These are phyloP conservation scores for Galerucella calmariensis DNA, from an alignment of 2,888 invertebrate species.

Conservation along the genomic window DNA sequence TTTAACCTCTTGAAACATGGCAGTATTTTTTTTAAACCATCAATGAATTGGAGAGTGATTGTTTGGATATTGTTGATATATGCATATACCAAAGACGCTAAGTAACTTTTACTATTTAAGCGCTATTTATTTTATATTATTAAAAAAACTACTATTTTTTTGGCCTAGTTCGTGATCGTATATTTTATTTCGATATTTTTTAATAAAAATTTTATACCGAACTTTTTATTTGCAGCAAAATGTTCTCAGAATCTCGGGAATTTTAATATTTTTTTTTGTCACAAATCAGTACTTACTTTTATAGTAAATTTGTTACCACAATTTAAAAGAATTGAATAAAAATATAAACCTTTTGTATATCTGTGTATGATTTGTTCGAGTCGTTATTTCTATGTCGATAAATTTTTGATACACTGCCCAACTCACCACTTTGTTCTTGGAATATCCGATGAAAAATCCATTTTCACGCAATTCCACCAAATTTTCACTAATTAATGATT, in stretches of 20 bases:
- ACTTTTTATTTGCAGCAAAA: conserved; percentile 26
- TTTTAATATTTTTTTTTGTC: conserved; percentile 6
- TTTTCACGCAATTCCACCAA: too few species aligned
- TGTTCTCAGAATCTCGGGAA: conserved; percentile 14
- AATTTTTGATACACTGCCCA: background rate
- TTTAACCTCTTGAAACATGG: too few species aligned
- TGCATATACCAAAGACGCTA: too few species aligned
- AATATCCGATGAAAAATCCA: background rate
- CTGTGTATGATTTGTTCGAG: conserved; percentile 17
- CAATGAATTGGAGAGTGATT: too few species aligned
- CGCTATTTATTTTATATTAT: background rate
- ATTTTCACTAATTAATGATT: too few species aligned
- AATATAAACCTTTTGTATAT: conserved; percentile 16
- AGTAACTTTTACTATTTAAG: too few species aligned
- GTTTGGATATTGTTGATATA: too few species aligned
- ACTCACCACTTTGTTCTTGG: background rate
- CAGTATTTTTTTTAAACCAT: too few species aligned
- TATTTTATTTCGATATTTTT: conserved; percentile 25
- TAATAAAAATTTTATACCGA: conserved; percentile 24
- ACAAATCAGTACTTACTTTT: conserved; percentile 27
- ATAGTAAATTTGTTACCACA: conserved; percentile 24
- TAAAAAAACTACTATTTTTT: background rate
- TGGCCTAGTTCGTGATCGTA: conserved; percentile 12
- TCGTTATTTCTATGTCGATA: background rate
- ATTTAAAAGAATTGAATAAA: conserved; percentile 16